phyloP scores from a whole-genome alignment of 92 coral and sea anemone species.

The Epizoanthus illoricatus region DNA sequence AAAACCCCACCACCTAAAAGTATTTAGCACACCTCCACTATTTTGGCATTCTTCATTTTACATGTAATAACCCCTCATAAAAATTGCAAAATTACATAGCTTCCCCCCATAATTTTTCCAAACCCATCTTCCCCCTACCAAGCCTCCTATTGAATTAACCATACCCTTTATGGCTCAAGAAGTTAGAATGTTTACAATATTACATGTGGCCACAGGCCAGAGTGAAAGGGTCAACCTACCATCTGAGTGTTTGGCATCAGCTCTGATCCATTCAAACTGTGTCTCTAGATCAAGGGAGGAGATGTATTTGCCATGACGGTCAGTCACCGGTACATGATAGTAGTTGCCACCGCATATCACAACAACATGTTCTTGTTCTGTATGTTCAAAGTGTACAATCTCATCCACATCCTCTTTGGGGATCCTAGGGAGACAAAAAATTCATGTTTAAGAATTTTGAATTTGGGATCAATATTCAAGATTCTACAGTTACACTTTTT shows the following conservation, averaged over 20 bases:
- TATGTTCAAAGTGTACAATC: constrained; percentile 84
- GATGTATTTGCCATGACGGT: constrained; percentile 73
- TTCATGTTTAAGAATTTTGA: not conserved
- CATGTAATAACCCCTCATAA: too few species aligned
- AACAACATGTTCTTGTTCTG: constrained; percentile 87
- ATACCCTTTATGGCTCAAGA: too few species aligned
- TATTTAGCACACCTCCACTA: too few species aligned
- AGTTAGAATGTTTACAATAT: too few species aligned
- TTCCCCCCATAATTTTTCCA: too few species aligned
- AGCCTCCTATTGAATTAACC: too few species aligned
- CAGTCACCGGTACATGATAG: constrained; percentile 78
- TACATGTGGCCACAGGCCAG: too few species aligned
- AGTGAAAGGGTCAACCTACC: constrained; percentile 48
- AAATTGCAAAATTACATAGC: too few species aligned
- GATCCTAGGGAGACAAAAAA: constrained; percentile 48
- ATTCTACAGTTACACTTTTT: not conserved
- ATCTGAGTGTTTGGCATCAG: constrained; percentile 89
- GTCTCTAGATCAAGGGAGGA: constrained; percentile 87
- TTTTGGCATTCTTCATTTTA: too few species aligned
- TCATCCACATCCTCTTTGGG: constrained; percentile 92
- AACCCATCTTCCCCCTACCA: too few species aligned
- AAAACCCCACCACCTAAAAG: too few species aligned
- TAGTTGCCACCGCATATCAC: constrained; percentile 88
- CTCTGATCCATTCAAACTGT: constrained; percentile 92
- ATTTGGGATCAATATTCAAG: not conserved